Conservation (phyloP, 92 coral and sea anemone species). For the Plumapathes pennacea region DNA sequence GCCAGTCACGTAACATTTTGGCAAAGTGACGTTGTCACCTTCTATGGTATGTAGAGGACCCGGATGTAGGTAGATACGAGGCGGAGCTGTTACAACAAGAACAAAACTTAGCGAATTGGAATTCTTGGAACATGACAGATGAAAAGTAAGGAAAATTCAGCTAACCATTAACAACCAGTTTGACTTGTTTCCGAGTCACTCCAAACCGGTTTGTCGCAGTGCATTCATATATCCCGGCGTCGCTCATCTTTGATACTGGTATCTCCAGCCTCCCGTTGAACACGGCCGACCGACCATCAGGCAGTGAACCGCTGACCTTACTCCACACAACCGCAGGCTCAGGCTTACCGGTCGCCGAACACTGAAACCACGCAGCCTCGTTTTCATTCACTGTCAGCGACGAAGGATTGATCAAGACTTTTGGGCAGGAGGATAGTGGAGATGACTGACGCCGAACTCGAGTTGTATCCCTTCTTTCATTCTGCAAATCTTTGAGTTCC, state of each 20-base stretch:
- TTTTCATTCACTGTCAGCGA: constrained; percentile 34
- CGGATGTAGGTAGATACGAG: constrained; percentile 16
- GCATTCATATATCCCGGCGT: constrained; percentile 29
- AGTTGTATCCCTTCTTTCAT: too few species aligned
- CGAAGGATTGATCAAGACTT: too few species aligned
- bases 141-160: too few species aligned
- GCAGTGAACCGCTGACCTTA: constrained; percentile 20
- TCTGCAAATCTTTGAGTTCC: too few species aligned
- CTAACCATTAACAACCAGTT: constrained; percentile 27
- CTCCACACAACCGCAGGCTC: constrained; percentile 28
- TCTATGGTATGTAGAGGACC: constrained; percentile 24
- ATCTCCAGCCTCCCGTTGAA: constrained; percentile 26
- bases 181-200: constrained; percentile 20
- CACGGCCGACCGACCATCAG: constrained; percentile 2
- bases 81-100: constrained; percentile 5
- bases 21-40: constrained; percentile 43
- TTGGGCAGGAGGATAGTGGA: too few species aligned
- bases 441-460: too few species aligned
- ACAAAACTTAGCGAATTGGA: too few species aligned
- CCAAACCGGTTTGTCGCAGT: constrained; percentile 31
- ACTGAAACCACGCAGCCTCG: constrained; percentile 26
- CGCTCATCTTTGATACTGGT: not conserved
- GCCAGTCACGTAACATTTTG: constrained; percentile 35
- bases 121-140: too few species aligned
- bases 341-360: constrained; percentile 22